Conservation (phyloP, 2,113 vertebrate species). For the Calyptommatus sinebrachiatus region DNA sequence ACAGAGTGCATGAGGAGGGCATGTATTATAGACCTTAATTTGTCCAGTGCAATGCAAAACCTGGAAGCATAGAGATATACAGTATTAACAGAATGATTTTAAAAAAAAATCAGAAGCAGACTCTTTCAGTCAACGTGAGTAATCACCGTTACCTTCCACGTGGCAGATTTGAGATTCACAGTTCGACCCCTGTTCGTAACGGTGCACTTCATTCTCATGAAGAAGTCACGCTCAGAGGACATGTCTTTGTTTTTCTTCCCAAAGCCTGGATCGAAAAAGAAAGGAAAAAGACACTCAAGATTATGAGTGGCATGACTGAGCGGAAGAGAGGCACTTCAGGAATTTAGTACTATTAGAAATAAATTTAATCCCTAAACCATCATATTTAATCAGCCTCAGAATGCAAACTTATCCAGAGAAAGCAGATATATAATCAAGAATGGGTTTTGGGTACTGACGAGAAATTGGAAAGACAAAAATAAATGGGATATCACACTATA, state of each 20-base stretch:
- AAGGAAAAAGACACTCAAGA: neutral
- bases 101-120: neutral
- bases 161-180: slow-evolving; percentile 90
- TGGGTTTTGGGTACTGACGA: too few species aligned
- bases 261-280: slow-evolving; percentile 70
- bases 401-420: too few species aligned
- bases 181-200: slow-evolving; percentile 89
- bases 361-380: too few species aligned
- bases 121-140: neutral
- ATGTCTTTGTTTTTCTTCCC: slow-evolving; percentile 83
- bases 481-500: too few species aligned
- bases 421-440: too few species aligned
- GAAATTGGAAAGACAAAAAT: too few species aligned
- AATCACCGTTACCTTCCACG: slow-evolving; percentile 85
- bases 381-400: too few species aligned
- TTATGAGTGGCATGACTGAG: too few species aligned
- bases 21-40: slow-evolving; percentile 75
- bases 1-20: slow-evolving; percentile 77
- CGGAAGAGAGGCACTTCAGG: too few species aligned
- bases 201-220: slow-evolving; percentile 94
- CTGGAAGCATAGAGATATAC: slow-evolving; percentile 61
- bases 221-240: slow-evolving; percentile 84
- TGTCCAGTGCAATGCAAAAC: slow-evolving; percentile 92
- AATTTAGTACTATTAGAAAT: too few species aligned
- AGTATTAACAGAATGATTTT: neutral